These are phyloP conservation scores for Aulostomus chinensis DNA, from an alignment of 2,797 vertebrate genomes.

Conservation along the genomic window DNA sequence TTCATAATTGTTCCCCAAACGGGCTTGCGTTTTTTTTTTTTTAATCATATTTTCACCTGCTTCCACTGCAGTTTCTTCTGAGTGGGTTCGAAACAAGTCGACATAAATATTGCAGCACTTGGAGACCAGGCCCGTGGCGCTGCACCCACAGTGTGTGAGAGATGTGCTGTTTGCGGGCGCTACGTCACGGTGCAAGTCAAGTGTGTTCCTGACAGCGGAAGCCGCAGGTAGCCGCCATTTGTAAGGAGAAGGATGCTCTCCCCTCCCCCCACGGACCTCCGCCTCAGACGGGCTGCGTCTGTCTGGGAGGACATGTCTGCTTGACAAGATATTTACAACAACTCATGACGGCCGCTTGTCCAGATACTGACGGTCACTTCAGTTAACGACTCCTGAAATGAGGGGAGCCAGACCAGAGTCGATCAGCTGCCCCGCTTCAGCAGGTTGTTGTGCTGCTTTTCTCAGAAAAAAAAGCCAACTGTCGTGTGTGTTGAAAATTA, in stretches of 20 bases:
- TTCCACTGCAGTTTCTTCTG: not conserved
- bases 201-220: conserved; percentile 47
- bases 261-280: conserved; percentile 56
- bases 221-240: conserved; percentile 64
- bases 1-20: too few relatives aligned
- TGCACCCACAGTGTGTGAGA: not conserved
- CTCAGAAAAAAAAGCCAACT: too few relatives aligned
- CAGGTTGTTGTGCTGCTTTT: too few relatives aligned
- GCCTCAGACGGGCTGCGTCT: conserved; percentile 51
- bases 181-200: too few relatives aligned
- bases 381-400: conserved; percentile 12
- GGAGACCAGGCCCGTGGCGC: too few relatives aligned
- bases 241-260: conserved; percentile 38
- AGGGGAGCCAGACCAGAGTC: not conserved
- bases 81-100: too few relatives aligned
- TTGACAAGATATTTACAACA: conserved; percentile 66
- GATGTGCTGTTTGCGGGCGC: conserved; percentile 32
- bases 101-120: too few relatives aligned
- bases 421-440: not conserved
- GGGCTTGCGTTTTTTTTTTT: too few relatives aligned
- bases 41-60: conserved; percentile 9
- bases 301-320: conserved; percentile 61
- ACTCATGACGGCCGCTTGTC: conserved; percentile 47
- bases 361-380: conserved; percentile 33
- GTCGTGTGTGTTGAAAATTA: too few relatives aligned